Conservation (phyloP, 1,140 invertebrate species). For the Ericerus pela region DNA sequence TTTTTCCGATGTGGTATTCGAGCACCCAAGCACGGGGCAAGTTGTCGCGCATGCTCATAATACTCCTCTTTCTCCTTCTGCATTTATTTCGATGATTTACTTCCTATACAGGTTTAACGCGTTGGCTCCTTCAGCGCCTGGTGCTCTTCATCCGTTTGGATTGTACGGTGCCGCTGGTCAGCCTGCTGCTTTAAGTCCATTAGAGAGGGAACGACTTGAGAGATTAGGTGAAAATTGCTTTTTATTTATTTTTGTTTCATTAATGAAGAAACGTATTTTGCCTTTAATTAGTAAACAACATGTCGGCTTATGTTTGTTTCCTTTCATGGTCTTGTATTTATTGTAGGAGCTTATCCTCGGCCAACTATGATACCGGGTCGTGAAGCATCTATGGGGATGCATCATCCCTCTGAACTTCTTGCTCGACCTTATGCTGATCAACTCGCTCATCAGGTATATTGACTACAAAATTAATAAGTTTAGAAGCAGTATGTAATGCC, state of each 20-base stretch:
- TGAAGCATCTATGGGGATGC: constrained; percentile 40
- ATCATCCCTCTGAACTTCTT: constrained; percentile 56
- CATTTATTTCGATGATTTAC: constrained; percentile 24
- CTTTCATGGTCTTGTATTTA: constrained; percentile 29
- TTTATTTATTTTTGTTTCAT: neutral
- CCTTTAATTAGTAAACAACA: constrained; percentile 21
- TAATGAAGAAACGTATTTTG: neutral
- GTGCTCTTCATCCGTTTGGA: constrained; percentile 41
- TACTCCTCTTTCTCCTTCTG: neutral
- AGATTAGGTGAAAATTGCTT: constrained; percentile 41
- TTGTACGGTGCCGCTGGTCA: constrained; percentile 31
- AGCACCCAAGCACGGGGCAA: no score
- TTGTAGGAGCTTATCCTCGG: constrained; percentile 42
- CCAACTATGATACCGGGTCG: constrained; percentile 41
- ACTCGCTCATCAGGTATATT: constrained; percentile 59
- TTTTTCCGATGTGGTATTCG: no score
- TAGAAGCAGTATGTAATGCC: no score
- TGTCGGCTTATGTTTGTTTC: constrained; percentile 26
- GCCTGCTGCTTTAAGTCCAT: constrained; percentile 27
- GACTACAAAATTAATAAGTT: no score
- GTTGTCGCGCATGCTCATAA: no score
- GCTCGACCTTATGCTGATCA: constrained; percentile 67
- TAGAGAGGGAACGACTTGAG: constrained; percentile 75
- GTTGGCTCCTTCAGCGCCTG: constrained; percentile 21
- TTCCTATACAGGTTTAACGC: constrained; percentile 28